Evolutionary conservation across 2,797 vertebrate species (phyloP), one percentile per base, ranked within the genome.

Genomic region (Lycodopsis pacificus): DNA sequence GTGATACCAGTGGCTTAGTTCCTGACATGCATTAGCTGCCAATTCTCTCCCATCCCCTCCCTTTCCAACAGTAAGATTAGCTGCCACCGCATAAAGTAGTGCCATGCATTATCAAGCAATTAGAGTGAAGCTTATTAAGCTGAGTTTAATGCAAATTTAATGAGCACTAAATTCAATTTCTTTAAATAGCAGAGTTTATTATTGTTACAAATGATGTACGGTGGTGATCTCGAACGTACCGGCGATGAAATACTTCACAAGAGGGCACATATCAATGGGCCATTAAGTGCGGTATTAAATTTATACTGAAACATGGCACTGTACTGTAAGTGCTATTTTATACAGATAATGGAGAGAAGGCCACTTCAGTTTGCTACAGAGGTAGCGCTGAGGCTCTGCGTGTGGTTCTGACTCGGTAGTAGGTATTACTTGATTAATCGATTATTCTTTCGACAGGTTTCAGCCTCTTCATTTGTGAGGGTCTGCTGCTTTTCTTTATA

Each of bases 61-160:
- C 80, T 88, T 79, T 81, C 40, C 72, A 84, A 88, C 85, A 80
- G 82, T 80, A 81, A 88, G 89, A 94, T 92, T 91, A 92, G 93
- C 91, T 93, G 88, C 90, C 91, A 91, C 89, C 42, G 51, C 85
- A 86, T 88, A 92, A 92, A 95, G 89, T 91, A 93, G 89, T 85
- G 82, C 86, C 92, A 90, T 95, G 90, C 92, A 95, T 95, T 95
- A 95, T 93, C 93, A 93, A 82, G 89, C 94, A 95, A 96, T 94
- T 94, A 95, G 90, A 88, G 76, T 75, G 84, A 90, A 89, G 90
- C 91, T 93, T 94, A 95, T 94, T 95, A 95, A 91, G 91, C 91
- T 88, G 87, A 84, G 86, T 91, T 93, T 93, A 94, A 96, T 95
- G 93, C 93, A 93, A 92, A 92, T 93, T 94, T 95, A 95, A 96